phyloP scores from a whole-genome alignment of 2,113 vertebrate species.

The Triplophysa dalaica region DNA sequence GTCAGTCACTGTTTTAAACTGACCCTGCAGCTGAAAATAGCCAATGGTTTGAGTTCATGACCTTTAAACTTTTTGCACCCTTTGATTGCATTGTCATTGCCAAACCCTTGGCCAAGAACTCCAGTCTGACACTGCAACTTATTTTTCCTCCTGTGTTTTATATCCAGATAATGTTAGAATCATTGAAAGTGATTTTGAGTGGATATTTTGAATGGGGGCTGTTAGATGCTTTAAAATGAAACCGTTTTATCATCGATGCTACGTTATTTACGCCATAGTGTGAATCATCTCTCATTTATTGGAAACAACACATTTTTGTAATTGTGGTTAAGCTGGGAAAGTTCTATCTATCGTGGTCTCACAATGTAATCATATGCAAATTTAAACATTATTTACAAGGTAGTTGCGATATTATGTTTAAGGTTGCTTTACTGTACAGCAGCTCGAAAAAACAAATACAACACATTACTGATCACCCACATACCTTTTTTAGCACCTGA shows the following conservation, averaged over 20 bases:
- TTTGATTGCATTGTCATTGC: not conserved
- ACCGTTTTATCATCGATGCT: not conserved
- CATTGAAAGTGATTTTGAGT: not conserved
- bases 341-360: no score
- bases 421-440: no score
- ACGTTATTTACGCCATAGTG: not conserved
- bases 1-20: constrained; percentile 49
- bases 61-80: constrained; percentile 16
- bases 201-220: not conserved
- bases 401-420: no score
- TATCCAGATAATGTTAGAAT: not conserved
- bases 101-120: not conserved
- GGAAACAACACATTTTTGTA: not conserved
- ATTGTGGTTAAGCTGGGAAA: no score
- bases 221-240: not conserved
- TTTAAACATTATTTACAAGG: no score
- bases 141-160: no score
- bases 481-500: not conserved
- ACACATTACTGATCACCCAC: not conserved
- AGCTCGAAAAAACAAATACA: no score
- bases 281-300: not conserved
- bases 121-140: no score
- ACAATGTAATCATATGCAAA: no score
- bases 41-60: constrained; percentile 4
- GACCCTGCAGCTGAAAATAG: constrained; percentile 5